Evolutionary conservation across 2,888 invertebrate genomes (phyloP).

Genomic region (Heliconius charithonia): DNA sequence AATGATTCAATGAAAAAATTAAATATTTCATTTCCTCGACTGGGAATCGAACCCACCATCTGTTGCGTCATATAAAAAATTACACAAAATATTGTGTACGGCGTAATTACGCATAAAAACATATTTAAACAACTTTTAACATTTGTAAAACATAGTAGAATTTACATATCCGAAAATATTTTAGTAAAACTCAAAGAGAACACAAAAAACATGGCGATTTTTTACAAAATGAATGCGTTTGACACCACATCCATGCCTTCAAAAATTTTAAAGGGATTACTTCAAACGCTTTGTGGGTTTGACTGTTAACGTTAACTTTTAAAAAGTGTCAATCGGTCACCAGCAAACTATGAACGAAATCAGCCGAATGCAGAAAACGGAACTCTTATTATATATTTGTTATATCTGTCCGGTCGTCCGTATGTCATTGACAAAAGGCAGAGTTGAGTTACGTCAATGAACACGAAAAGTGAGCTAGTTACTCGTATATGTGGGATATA

Average conservation of each 20-base stretch:
- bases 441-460: no score
- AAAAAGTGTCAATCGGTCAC: not conserved
- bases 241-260: conserved; percentile 1
- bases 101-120: not conserved
- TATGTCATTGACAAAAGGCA: not conserved
- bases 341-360: not conserved
- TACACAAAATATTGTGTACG: not conserved
- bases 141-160: not conserved
- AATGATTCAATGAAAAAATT: no score
- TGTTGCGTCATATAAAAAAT: no score
- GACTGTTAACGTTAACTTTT: not conserved
- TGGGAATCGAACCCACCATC: no score
- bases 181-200: not conserved
- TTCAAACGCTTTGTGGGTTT: not conserved
- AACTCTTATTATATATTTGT: not conserved
- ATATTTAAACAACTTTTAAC: not conserved
- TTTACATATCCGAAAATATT: not conserved
- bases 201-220: not conserved
- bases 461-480: no score
- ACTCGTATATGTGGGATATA: no score
- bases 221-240: not conserved
- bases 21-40: no score
- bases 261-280: not conserved
- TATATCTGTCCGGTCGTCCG: no score
- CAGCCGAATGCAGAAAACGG: not conserved